Base-by-base conservation (phyloP, 2,797 vertebrate species). In the Takifugu rubripes region DNA sequence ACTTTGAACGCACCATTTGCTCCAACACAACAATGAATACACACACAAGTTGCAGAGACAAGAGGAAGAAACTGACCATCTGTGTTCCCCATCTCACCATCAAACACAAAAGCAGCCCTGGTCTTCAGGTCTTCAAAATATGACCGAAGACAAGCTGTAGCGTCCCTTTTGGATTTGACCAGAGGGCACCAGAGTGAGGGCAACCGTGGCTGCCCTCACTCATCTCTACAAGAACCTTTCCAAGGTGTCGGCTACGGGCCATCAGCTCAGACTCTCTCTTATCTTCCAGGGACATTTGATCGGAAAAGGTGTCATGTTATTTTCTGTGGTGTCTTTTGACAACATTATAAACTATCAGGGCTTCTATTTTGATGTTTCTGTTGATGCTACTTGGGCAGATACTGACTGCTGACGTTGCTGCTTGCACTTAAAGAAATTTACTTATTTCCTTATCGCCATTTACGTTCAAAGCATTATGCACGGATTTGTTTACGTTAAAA, bases 401-500 rank as follows among this genome's bases (percentile, higher is more conserved):
- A 45, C 63, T 21, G 29, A 61, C 59, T 66, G 36, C 12, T 40
- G 36, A 10, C 36, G 36, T 71, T 67, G 66, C 61, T 70, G 54
- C 45, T 81, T 73, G 74, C 68, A 82, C 77, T 84, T 83, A 33
- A 75, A 55, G 26, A 70, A 67, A 71, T 40, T 36, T 62, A 56
- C 53, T 8, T 14, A 33, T 61, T 67, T 67, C 50, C 40, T 33
- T 49, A 52, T 46, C 6, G 59, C 17, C 25, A 29, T 73, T 61
- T 78, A 24, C n/a, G 73, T 64, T 58, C 3, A 61, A 46, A 73
- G 59, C 17, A 6, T 70, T 75, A 84, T 83, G 85, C 84, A 87
- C 81, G 74, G 61, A 75, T 51, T 80, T 56, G 74, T 78, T 88
- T 82, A 78, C 72, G 74, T 81, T 73, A 72, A 61, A 68, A 64